These are phyloP conservation scores for Diorhabda carinulata DNA, from an alignment of 1,140 invertebrate species.

Conservation along the genomic window DNA sequence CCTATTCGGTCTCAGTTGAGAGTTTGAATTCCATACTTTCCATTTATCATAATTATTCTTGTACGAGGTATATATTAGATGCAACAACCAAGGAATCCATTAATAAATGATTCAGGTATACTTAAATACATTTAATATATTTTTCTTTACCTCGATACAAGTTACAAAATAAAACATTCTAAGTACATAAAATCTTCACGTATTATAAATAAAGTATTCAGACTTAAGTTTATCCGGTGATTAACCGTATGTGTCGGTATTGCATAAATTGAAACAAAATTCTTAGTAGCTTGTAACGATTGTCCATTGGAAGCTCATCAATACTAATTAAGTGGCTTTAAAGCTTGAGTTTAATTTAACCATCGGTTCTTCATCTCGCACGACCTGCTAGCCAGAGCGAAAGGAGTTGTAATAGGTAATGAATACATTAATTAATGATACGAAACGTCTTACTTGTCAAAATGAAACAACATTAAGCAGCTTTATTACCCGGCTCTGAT, in stretches of 20 bases:
- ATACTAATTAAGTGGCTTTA: slow-evolving; percentile 12
- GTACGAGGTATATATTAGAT: no score
- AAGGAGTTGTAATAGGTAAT: slow-evolving; percentile 11
- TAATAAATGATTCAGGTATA: no score
- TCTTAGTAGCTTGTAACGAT: neutral
- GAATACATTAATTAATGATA: slow-evolving; percentile 14
- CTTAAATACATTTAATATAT: no score
- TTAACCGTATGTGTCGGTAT: neutral
- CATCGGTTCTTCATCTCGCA: neutral
- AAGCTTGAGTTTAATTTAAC: neutral
- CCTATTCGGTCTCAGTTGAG: no score
- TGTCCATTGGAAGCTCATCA: slow-evolving; percentile 3
- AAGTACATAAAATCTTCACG: no score
- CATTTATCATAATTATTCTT: no score
- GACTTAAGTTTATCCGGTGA: no score
- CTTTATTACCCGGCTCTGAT: neutral
- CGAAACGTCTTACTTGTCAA: slow-evolving; percentile 11
- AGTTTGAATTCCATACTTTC: no score
- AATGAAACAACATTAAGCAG: neutral
- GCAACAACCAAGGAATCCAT: no score
- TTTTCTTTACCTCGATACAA: no score
- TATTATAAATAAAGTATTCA: no score
- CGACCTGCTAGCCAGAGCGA: neutral
- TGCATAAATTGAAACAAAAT: slow-evolving; percentile 1
- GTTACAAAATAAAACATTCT: no score